A percentile compares a stretch with the other conserved stretches of the same genome.
Conservation (phyloP, 2,113 vertebrate species). For the Pollimyrus isidori region DNA sequence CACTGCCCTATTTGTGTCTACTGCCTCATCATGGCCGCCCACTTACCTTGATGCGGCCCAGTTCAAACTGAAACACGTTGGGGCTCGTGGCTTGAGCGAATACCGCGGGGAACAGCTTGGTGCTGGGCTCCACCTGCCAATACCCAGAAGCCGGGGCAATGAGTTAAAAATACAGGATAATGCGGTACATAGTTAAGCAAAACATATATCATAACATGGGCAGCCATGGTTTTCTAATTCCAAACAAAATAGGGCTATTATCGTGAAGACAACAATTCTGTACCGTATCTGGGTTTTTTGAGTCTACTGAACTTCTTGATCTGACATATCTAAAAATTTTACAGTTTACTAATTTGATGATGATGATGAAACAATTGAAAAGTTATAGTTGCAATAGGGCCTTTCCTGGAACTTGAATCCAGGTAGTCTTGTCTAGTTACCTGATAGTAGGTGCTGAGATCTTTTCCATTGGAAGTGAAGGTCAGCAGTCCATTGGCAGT, state of each 20-base stretch:
- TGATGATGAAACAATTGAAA: neutral
- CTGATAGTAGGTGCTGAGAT: constrained; percentile 87
- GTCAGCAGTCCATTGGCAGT: constrained; percentile 78
- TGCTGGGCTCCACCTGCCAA: constrained; percentile 87
- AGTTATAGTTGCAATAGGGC: neutral
- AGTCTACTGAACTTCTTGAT: neutral
- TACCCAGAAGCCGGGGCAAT: neutral
- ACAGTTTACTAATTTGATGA: neutral
- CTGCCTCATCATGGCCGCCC: neutral
- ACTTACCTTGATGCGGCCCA: constrained; percentile 86
- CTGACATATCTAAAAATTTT: neutral
- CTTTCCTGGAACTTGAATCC: neutral
- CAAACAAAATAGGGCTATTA: neutral
- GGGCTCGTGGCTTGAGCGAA: constrained; percentile 94
- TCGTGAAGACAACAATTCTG: neutral
- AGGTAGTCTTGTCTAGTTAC: constrained; percentile 41
- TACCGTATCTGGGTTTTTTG: neutral
- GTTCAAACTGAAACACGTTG: constrained; percentile 89
- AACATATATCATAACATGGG: neutral
- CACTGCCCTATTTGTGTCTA: constrained; percentile 6
- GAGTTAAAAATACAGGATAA: constrained; percentile 6
- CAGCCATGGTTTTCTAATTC: neutral
- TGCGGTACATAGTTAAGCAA: neutral
- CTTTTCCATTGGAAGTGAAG: constrained; percentile 90
- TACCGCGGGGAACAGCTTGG: constrained; percentile 90